These are phyloP conservation scores for Spea hammondii DNA, from an alignment of 2,797 vertebrate species.

Conservation along the genomic window DNA sequence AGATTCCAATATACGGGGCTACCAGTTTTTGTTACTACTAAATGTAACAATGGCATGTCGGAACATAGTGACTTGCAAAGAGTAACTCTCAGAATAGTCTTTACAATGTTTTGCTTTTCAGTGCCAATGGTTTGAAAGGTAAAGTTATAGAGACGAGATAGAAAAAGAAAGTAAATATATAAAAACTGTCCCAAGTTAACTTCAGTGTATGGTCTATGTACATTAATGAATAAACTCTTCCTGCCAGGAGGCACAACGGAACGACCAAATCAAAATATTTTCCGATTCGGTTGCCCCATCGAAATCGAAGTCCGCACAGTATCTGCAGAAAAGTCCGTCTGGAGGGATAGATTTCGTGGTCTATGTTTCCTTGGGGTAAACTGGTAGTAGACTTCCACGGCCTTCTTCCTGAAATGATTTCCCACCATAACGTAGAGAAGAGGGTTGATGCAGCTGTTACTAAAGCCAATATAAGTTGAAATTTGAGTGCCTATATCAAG, in stretches of 20 bases:
- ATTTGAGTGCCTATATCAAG: conserved; percentile 74
- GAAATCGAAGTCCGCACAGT: conserved; percentile 44
- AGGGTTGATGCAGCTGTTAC: conserved; percentile 86
- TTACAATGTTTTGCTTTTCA: too few species aligned
- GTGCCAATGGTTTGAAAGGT: too few species aligned
- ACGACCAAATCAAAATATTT: neutral
- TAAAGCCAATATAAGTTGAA: conserved; percentile 70
- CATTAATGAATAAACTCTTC: conserved; percentile 20
- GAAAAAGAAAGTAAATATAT: too few species aligned
- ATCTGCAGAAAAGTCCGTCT: conserved; percentile 60
- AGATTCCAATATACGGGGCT: too few species aligned
- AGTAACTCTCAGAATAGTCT: too few species aligned
- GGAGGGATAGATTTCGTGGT: conserved; percentile 52
- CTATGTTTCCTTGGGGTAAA: conserved; percentile 22
- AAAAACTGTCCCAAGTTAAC: neutral
- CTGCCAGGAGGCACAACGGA: neutral
- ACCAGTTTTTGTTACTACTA: too few species aligned
- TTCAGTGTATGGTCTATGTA: neutral
- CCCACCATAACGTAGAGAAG: conserved; percentile 86
- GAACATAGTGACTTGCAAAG: too few species aligned
- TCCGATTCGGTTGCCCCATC: conserved; percentile 25
- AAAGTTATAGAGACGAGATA: too few species aligned
- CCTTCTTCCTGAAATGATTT: conserved; percentile 81
- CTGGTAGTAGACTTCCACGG: conserved; percentile 62
- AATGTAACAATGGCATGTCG: too few species aligned